Evolutionary conservation across 2,113 vertebrate species (phyloP).

Genomic region (Nothoprocta perdicaria): DNA sequence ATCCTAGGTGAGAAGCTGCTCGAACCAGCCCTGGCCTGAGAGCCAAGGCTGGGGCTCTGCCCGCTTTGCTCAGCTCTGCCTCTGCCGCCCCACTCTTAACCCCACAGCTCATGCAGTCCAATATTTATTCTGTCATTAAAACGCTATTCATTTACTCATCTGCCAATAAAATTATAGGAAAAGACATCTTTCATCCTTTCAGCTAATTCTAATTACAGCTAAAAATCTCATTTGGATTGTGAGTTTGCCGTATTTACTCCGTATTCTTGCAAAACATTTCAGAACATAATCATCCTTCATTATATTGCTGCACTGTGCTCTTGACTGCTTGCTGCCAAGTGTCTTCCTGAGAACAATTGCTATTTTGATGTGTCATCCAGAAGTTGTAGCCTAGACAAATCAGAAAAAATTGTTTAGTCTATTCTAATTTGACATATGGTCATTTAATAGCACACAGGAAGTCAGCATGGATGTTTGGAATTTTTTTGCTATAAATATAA

Average conservation of each 20-base stretch:
- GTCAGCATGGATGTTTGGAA: constrained; percentile 2
- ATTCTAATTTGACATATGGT: constrained; percentile 47
- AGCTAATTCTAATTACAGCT: constrained; percentile 64
- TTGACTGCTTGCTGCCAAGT: constrained; percentile 26
- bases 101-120: constrained; percentile 52
- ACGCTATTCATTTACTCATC: constrained; percentile 47
- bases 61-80: too few relatives aligned
- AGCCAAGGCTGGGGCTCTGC: background rate
- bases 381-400: constrained; percentile 37
- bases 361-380: constrained; percentile 45
- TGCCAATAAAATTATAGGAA: constrained; percentile 40
- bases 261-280: constrained; percentile 55
- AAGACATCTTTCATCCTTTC: constrained; percentile 65
- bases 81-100: background rate
- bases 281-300: constrained; percentile 60
- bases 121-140: constrained; percentile 52
- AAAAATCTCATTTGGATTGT: constrained; percentile 42
- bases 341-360: constrained; percentile 31
- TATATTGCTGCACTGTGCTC: constrained; percentile 10
- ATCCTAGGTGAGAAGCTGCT: background rate
- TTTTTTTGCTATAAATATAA: constrained; percentile 53
- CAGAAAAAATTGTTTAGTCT: constrained; percentile 62
- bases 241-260: constrained; percentile 59
- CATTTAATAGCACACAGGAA: constrained; percentile 52
- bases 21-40: background rate